These are phyloP conservation scores for human DNA, from an alignment of 2,113 vertebrate genomes.

Conservation along the genomic window GRCh38 chr9:104943001-104943500, in stretches of 20 bases:
- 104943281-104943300: neutral
- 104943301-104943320: neutral
- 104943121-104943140: neutral
- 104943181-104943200: neutral
- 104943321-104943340: neutral
- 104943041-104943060: neutral
- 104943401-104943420: neutral
- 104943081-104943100: neutral
- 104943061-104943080: neutral
- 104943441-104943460: neutral
- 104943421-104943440: neutral
- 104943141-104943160: neutral
- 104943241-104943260: neutral
- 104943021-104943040: neutral
- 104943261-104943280: neutral
- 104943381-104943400: neutral
- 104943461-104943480: neutral
- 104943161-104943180: conserved; percentile 24
- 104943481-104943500: neutral
- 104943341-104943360: neutral
- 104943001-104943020: neutral
- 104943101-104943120: neutral
- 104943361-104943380: neutral
- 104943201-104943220: neutral
- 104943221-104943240: conserved; percentile 17